phyloP scores from a whole-genome alignment of 2,797 vertebrate species.

The Coluber constrictor region DNA sequence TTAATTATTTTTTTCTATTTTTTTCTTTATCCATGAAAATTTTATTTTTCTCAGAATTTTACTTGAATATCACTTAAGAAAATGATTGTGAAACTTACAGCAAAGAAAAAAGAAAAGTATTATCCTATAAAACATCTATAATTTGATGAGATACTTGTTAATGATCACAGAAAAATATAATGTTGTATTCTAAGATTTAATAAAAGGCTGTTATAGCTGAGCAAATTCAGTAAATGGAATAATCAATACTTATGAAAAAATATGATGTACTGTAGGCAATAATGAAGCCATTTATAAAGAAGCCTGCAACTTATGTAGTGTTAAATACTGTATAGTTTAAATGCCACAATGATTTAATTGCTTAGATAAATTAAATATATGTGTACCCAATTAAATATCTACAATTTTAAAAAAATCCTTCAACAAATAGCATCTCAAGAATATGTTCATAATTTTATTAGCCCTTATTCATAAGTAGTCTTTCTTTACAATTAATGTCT shows the following conservation, averaged over 20 bases:
- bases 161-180: not conserved
- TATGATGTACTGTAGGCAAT: conserved; percentile 3
- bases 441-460: not conserved
- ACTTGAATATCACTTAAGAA: not conserved
- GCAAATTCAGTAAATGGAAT: conserved; percentile 7
- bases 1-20: not conserved
- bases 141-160: not conserved
- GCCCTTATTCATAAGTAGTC: not conserved
- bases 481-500: not conserved
- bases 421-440: not conserved
- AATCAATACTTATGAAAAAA: conserved; percentile 19
- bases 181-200: not conserved
- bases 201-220: not conserved
- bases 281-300: conserved; percentile 23
- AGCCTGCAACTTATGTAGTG: not conserved
- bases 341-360: not conserved
- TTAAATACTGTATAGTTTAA: conserved; percentile 9
- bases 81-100: not conserved
- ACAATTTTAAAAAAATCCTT: not conserved
- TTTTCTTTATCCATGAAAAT: not conserved
- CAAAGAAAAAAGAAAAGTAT: not conserved
- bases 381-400: not conserved
- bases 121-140: conserved; percentile 4
- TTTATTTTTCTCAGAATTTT: not conserved
- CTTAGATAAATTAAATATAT: not conserved